Conservation (phyloP, 2,888 invertebrate genomes). For the Alitta virens region DNA sequence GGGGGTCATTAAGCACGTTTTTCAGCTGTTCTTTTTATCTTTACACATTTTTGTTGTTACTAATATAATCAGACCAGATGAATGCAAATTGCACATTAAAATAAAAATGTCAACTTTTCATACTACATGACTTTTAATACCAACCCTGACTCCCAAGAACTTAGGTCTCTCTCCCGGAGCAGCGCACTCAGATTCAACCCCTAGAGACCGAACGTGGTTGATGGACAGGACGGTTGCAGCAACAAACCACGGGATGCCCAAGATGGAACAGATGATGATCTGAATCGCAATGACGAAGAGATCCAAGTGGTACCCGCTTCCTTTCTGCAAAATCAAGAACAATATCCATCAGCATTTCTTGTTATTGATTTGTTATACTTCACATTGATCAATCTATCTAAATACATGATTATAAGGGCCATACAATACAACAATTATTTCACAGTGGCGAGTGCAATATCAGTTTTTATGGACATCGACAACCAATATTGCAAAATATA, state of each 20-base stretch:
- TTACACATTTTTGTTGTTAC: not conserved
- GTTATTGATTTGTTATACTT: no score
- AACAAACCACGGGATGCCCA: conserved; percentile 79
- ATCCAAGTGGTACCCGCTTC: conserved; percentile 94
- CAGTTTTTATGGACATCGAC: no score
- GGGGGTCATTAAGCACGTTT: no score
- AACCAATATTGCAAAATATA: no score
- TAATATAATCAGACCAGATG: not conserved
- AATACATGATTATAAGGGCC: no score
- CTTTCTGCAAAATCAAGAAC: conserved; percentile 68
- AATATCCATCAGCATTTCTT: not conserved
- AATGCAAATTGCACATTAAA: no score
- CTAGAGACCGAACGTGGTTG: conserved; percentile 94
- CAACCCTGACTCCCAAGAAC: conserved; percentile 81
- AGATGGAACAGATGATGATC: conserved; percentile 80
- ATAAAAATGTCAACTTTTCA: no score
- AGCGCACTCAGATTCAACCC: conserved; percentile 91
- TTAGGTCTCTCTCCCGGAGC: conserved; percentile 97
- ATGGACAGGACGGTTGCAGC: conserved; percentile 97
- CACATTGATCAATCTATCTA: no score
- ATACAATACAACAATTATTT: no score
- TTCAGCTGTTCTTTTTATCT: no score
- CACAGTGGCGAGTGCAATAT: no score
- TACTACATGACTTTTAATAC: no score
- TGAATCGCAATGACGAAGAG: conserved; percentile 86